Percentiles rank a stretch among this genome's conserved stretches.
These are phyloP conservation scores for Thalassarche chlororhynchos DNA, from an alignment of 2,113 vertebrate genomes.

Conservation along the genomic window DNA sequence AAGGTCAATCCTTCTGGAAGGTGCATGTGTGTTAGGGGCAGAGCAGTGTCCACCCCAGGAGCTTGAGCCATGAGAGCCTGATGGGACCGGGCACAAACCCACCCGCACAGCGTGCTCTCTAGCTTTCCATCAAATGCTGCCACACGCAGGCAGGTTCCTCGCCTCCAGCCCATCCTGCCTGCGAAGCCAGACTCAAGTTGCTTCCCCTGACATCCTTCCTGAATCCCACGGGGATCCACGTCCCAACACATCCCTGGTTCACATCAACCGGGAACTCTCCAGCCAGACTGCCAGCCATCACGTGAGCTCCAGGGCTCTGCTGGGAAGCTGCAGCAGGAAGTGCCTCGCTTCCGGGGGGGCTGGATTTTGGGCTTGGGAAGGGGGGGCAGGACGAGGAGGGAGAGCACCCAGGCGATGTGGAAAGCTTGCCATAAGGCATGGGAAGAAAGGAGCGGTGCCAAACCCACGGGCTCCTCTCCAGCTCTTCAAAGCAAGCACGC, in stretches of 20 bases:
- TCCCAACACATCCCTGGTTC: background rate
- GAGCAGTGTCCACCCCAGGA: background rate
- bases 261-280: background rate
- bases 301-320: background rate
- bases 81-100: background rate
- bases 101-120: accelerated
- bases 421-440: constrained; percentile 59
- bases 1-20: background rate
- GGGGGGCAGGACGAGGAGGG: background rate
- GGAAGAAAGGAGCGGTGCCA: constrained; percentile 47
- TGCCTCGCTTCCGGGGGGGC: background rate
- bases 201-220: background rate
- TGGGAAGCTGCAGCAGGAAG: background rate
- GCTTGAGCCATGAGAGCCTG: background rate
- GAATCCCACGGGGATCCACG: background rate
- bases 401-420: background rate
- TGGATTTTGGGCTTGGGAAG: background rate
- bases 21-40: background rate
- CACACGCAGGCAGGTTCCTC: background rate
- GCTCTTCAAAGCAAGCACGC: constrained; percentile 43
- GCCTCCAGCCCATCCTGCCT: background rate
- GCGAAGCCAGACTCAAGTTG: background rate
- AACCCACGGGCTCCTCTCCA: constrained; percentile 60
- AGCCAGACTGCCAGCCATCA: background rate
- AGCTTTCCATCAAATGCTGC: background rate